Evolutionary conservation across 2,113 vertebrate genomes (phyloP).

Genomic region (Xiphias gladius): DNA sequence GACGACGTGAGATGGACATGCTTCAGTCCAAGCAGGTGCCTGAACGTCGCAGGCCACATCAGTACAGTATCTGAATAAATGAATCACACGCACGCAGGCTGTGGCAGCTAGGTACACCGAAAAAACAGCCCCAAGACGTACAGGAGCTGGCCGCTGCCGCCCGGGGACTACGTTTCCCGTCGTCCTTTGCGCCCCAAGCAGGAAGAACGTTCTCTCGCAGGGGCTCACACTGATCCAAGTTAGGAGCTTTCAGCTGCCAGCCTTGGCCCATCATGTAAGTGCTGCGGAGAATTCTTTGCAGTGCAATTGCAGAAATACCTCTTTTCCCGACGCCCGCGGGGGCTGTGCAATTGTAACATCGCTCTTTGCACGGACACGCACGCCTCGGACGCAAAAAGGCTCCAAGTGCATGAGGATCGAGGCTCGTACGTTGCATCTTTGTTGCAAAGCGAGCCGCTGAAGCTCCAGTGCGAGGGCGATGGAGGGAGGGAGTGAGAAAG

Average conservation of each 20-base stretch:
- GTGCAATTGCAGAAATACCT: constrained; percentile 83
- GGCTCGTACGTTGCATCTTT: constrained; percentile 92
- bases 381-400: constrained; percentile 85
- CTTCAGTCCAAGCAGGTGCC: too few relatives aligned
- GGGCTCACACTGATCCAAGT: constrained; percentile 91
- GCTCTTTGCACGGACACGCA: constrained; percentile 84
- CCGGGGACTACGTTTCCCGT: constrained; percentile 88
- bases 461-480: constrained; percentile 81
- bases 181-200: constrained; percentile 81
- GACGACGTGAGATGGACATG: too few relatives aligned
- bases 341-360: constrained; percentile 85
- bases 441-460: constrained; percentile 91
- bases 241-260: constrained; percentile 94
- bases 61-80: too few relatives aligned
- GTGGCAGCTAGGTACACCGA: too few relatives aligned
- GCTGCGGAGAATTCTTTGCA: constrained; percentile 89
- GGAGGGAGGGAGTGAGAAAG: constrained; percentile 89
- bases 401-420: constrained; percentile 92
- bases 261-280: constrained; percentile 94
- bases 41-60: too few relatives aligned
- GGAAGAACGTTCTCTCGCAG: constrained; percentile 89
- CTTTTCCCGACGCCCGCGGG: constrained; percentile 82
- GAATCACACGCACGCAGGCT: too few relatives aligned
- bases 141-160: too few relatives aligned
- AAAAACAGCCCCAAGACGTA: too few relatives aligned